phyloP scores from a whole-genome alignment of 2,797 vertebrate genomes.

The Erpetoichthys calabaricus region DNA sequence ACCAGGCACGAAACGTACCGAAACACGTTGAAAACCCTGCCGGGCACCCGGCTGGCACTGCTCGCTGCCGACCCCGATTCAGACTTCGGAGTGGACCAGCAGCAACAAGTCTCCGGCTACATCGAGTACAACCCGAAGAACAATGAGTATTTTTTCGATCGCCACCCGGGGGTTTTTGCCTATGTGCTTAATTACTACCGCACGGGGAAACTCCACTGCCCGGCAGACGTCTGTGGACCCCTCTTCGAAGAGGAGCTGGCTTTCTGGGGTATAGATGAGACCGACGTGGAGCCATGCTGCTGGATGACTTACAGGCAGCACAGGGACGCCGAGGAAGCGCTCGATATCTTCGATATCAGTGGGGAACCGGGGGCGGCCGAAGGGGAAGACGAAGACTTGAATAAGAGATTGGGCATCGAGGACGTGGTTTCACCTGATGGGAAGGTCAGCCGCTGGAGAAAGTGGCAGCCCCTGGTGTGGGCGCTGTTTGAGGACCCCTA shows the following conservation, averaged over 20 bases:
- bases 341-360: slow-evolving; percentile 84
- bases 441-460: slow-evolving; percentile 66
- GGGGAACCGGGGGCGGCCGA: slow-evolving; percentile 44
- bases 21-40: slow-evolving; percentile 78
- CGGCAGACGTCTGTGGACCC: slow-evolving; percentile 87
- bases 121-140: slow-evolving; percentile 57
- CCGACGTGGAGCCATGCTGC: slow-evolving; percentile 93
- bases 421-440: slow-evolving; percentile 56
- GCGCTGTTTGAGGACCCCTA: slow-evolving; percentile 96
- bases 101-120: slow-evolving; percentile 64
- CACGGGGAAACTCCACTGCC: slow-evolving; percentile 90
- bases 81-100: slow-evolving; percentile 57
- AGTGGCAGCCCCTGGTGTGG: slow-evolving; percentile 85
- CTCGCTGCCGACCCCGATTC: slow-evolving; percentile 71
- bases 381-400: slow-evolving; percentile 52
- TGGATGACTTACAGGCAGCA: slow-evolving; percentile 96
- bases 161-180: slow-evolving; percentile 86
- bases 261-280: slow-evolving; percentile 95
- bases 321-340: slow-evolving; percentile 87
- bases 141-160: slow-evolving; percentile 89
- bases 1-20: slow-evolving; percentile 89
- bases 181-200: slow-evolving; percentile 72
- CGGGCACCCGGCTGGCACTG: slow-evolving; percentile 81
- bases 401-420: slow-evolving; percentile 72
- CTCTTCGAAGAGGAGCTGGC: slow-evolving; percentile 89